A percentile compares a stretch with the other conserved stretches of the same genome.
These are phyloP conservation scores for Vimba vimba DNA, from an alignment of 2,113 vertebrate species.

Conservation along the genomic window DNA sequence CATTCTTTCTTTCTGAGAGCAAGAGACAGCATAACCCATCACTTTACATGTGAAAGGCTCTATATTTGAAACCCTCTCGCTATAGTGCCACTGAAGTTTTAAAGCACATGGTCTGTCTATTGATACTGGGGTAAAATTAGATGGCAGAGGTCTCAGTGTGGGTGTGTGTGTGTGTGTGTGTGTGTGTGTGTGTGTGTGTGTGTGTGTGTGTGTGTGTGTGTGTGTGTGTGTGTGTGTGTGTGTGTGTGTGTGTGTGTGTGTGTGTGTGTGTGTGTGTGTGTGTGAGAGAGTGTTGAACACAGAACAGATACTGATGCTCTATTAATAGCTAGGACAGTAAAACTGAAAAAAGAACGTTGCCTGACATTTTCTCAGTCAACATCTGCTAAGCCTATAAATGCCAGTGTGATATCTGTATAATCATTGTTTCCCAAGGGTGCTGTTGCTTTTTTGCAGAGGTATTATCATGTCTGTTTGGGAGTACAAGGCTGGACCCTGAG, in stretches of 20 bases:
- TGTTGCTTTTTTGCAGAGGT: slow-evolving; percentile 12
- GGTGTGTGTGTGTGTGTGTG: slow-evolving; percentile 45
- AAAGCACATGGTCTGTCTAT: slow-evolving; percentile 51
- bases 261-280: slow-evolving; percentile 24
- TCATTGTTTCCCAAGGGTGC: slow-evolving; percentile 12
- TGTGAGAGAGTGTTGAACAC: slow-evolving; percentile 64
- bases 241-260: slow-evolving; percentile 35
- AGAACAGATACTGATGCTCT: slow-evolving; percentile 62
- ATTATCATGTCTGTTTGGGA: slow-evolving; percentile 5
- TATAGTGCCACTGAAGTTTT: slow-evolving; percentile 59
- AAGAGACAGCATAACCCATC: slow-evolving; percentile 19
- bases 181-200: slow-evolving; percentile 42
- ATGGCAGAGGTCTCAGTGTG: slow-evolving; percentile 25
- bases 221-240: slow-evolving; percentile 46
- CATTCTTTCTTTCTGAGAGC: slow-evolving; percentile 7
- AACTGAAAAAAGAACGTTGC: slow-evolving; percentile 55
- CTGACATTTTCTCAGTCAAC: slow-evolving; percentile 65
- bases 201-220: slow-evolving; percentile 42
- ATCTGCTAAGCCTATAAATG: slow-evolving; percentile 58
- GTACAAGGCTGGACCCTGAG: neutral
- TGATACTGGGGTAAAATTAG: slow-evolving; percentile 73
- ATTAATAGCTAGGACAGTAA: slow-evolving; percentile 67
- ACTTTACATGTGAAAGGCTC: slow-evolving; percentile 21
- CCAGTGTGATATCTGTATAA: slow-evolving; percentile 53
- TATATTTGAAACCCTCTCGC: slow-evolving; percentile 55